Percentiles rank a stretch among this genome's conserved stretches.
phyloP scores from a whole-genome alignment of 2,113 vertebrate species.

The Neodontobutis hainanensis region DNA sequence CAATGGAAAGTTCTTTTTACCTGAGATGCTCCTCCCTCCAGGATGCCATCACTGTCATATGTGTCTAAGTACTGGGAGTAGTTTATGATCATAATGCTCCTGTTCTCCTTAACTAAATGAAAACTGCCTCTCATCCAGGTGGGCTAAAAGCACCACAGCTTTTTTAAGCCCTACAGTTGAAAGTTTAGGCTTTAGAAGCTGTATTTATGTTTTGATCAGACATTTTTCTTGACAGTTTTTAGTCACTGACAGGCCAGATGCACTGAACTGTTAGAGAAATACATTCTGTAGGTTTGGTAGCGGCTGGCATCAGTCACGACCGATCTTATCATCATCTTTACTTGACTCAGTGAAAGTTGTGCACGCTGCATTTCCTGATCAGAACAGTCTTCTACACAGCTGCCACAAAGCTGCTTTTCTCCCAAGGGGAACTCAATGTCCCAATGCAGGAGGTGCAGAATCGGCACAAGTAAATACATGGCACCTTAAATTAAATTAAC shows the following conservation, averaged over 20 bases:
- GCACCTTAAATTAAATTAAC: constrained; percentile 49
- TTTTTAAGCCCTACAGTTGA: background rate
- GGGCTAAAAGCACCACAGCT: background rate
- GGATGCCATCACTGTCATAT: background rate
- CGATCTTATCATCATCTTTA: constrained; percentile 53
- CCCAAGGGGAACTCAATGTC: constrained; percentile 36
- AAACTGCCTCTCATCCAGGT: background rate
- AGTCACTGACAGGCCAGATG: background rate
- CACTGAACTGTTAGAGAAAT: constrained; percentile 15
- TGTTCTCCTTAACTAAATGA: background rate
- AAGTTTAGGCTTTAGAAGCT: background rate
- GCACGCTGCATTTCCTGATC: constrained; percentile 43
- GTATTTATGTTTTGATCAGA: background rate
- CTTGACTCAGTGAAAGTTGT: constrained; percentile 42
- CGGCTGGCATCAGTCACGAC: constrained; percentile 37
- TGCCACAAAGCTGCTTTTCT: constrained; percentile 40
- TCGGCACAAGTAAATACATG: constrained; percentile 44
- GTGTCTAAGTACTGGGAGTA: background rate
- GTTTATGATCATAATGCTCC: background rate
- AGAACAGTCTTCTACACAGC: constrained; percentile 37
- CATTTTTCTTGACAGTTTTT: background rate
- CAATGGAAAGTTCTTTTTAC: background rate
- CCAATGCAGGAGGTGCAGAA: constrained; percentile 45
- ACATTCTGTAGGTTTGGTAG: constrained; percentile 30
- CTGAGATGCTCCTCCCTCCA: background rate